Conservation (phyloP, 2,113 vertebrate genomes). For the Epinephelus fuscoguttatus region DNA sequence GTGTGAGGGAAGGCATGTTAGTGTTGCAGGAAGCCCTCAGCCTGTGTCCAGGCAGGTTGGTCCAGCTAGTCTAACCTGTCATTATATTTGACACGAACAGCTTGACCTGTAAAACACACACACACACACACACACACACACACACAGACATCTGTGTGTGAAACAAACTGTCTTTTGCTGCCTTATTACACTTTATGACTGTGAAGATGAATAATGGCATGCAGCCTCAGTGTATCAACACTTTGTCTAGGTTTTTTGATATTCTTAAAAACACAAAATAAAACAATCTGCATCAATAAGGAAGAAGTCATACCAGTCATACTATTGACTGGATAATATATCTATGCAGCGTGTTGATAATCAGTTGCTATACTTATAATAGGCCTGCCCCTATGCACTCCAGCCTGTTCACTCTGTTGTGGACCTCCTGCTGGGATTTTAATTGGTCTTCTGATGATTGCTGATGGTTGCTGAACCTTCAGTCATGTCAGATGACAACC, state of each 20-base stretch:
- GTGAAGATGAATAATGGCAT: not conserved
- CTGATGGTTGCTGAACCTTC: constrained; percentile 30
- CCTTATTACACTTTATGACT: not conserved
- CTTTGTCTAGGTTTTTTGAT: not conserved
- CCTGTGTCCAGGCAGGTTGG: constrained; percentile 8
- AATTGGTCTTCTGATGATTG: constrained; percentile 38
- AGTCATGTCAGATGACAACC: constrained; percentile 33
- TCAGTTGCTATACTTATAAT: not conserved
- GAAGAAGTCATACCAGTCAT: not conserved
- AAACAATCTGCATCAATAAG: not conserved
- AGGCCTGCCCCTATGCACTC: not conserved
- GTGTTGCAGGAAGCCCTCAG: constrained; percentile 2
- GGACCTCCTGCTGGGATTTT: constrained; percentile 22
- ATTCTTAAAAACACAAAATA: not conserved
- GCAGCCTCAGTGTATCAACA: not conserved
- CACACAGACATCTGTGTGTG: not conserved
- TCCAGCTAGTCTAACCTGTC: constrained; percentile 24
- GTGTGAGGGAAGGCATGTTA: not conserved
- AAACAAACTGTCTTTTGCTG: not conserved
- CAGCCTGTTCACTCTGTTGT: not conserved
- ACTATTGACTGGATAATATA: not conserved
- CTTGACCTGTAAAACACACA: constrained; percentile 26
- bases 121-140: not conserved
- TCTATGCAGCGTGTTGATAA: not conserved
- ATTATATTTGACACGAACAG: not conserved